A percentile compares a stretch with the other conserved stretches of the same genome.
Conservation (phyloP, 2,888 invertebrate species). For the Tyria jacobaeae region DNA sequence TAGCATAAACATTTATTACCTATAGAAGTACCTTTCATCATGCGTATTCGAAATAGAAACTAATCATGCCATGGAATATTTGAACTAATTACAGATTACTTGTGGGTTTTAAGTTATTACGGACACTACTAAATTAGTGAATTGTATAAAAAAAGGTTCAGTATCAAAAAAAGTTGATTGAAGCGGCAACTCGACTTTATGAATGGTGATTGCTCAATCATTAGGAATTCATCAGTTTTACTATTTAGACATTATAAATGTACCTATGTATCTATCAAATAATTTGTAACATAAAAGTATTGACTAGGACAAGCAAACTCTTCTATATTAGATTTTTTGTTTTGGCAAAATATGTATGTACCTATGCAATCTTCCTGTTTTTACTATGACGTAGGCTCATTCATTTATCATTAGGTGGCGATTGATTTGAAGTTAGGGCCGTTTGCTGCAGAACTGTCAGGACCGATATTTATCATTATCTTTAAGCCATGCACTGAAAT, state of each 20-base stretch:
- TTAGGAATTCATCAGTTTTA: no score
- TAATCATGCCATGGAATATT: not conserved
- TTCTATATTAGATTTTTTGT: not conserved
- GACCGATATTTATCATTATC: no score
- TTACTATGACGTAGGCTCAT: not conserved
- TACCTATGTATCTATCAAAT: no score
- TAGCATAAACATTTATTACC: constrained; percentile 1
- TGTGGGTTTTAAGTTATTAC: constrained; percentile 31
- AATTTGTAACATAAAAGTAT: no score
- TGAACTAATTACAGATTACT: constrained; percentile 29
- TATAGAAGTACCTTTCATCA: no score
- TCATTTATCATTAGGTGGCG: no score
- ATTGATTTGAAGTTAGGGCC: no score
- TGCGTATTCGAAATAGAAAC: no score
- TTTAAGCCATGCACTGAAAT: constrained; percentile 64
- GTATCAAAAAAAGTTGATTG: not conserved
- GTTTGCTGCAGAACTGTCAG: no score
- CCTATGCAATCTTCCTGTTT: not conserved
- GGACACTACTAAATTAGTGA: constrained; percentile 12
- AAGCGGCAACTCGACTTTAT: constrained; percentile 9
- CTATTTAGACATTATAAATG: no score
- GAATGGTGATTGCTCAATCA: no score
- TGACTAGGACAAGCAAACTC: not conserved
- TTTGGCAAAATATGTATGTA: not conserved
- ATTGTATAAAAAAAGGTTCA: constrained; percentile 7